Conservation (phyloP, 1,140 invertebrate species). For the Calliphora vicina region DNA sequence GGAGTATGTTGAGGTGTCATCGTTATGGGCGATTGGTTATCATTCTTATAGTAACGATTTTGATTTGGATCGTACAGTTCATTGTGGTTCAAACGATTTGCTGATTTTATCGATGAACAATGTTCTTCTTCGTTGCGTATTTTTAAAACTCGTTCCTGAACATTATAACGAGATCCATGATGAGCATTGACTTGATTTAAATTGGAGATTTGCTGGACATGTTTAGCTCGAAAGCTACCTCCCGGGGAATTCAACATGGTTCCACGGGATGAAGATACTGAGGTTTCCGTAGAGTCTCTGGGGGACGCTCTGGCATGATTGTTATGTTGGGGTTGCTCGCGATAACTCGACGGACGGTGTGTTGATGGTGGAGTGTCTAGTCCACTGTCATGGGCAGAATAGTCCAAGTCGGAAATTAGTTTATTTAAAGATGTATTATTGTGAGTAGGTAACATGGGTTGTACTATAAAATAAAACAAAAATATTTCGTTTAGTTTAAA, state of each 20-base stretch:
- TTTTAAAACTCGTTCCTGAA: constrained; percentile 61
- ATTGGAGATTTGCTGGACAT: constrained; percentile 54
- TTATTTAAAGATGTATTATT: constrained; percentile 43
- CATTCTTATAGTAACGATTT: constrained; percentile 60
- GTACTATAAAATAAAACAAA: constrained; percentile 48
- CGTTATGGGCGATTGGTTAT: constrained; percentile 53
- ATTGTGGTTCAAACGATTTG: constrained; percentile 57
- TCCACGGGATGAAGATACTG: constrained; percentile 57
- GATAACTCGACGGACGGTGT: constrained; percentile 60
- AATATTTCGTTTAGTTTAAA: neutral
- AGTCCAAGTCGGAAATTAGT: constrained; percentile 52
- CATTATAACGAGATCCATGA: constrained; percentile 55
- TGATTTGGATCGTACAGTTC: constrained; percentile 59
- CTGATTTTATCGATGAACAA: constrained; percentile 56
- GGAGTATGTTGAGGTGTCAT: constrained; percentile 58
- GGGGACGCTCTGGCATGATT: constrained; percentile 1
- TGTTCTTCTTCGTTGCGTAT: constrained; percentile 60
- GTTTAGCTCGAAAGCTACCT: constrained; percentile 58
- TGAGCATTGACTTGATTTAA: constrained; percentile 57
- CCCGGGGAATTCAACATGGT: constrained; percentile 56
- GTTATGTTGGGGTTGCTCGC: constrained; percentile 42
- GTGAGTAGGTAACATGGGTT: constrained; percentile 58
- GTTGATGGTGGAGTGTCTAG: constrained; percentile 60
- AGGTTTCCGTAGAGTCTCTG: constrained; percentile 59
- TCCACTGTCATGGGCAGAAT: constrained; percentile 61